Base-by-base conservation (phyloP, 2,797 vertebrate species). In the Protosalanx chinensis region DNA sequence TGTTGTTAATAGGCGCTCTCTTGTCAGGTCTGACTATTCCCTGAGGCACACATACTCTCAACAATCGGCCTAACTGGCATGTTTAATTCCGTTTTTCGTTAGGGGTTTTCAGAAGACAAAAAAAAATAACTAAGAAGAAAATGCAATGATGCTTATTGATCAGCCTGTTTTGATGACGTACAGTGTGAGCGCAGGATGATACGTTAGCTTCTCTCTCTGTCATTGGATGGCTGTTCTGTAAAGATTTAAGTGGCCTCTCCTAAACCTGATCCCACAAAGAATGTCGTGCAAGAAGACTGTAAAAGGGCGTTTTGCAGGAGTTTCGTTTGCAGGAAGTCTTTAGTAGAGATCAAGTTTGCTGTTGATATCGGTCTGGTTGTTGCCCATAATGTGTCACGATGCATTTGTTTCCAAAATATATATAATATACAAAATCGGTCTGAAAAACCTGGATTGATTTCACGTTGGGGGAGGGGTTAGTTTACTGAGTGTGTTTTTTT, bases 11-110 rank as follows among this genome's bases (percentile, higher is more conserved):
- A 82, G 79, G 76, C 49, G 81, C 76, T 77, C 64, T 80, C 65
- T 75, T 62, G 68, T 76, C 81, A 72, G 81, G 73, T 82, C 71
- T 74, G 81, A 84, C 76, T 74, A 68, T 72, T 79, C 66, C 66
- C 59, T 76, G 29, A 46, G 7, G 41, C 41, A 70, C 79, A 70
- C 74, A 35, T 84, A 76, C 75, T 84, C 37, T 81, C 57, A 63
- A 82, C 82, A 74, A 33, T 83, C 75, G 13, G 81, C 84, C 81
- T 75, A 73, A 63, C 81, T 32, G 79, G 80, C 82, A 81, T 85
- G 82, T 82, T 79, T 61, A 73, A 70, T 27, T 65, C 71, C 79
- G 23, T 72, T 58, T 81, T 83, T 81, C 62, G 53, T 67, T 77
- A 69, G 71, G 51, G 72, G 23, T 18, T n/a, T n/a, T n/a, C 4